Base-by-base conservation (phyloP, 2,113 vertebrate genomes). In the Nipponia nippon region DNA sequence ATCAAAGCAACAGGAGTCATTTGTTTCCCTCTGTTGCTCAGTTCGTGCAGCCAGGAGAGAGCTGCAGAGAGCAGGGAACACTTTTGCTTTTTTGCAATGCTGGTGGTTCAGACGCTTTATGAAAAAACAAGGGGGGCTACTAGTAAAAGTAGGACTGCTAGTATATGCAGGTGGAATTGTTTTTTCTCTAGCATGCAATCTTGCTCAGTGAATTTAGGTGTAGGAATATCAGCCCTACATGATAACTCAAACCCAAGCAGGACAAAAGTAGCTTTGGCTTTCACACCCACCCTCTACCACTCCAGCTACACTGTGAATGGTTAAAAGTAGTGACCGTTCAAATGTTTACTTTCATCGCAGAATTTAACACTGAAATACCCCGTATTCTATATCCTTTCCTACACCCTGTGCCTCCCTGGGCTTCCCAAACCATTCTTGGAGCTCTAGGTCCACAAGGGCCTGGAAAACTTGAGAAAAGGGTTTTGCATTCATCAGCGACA, bases 1-100 rank as follows among this genome's bases (percentile, higher is more conserved):
- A 22, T 1, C 0, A 3, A 50, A 76, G 44, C 1, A 3, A 44
- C 0, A 1, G 16, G 30, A 85, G 46, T 21, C 0, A 0, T 56
- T 70, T 63, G 6, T 73, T 87, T 82, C 75, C 27, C 22, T 44
- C 49, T 42, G 9, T 21, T 81, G n/a, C 36, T 87, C 61, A 29
- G 61, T 34, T 89, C 65, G 22, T 75, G n/a, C 30, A 76, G 59
- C 15, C 73, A 70, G 63, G 34, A 88, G 34, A 44, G 19, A 75
- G 36, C 13, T 70, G 44, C 29, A 40, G 40, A 62, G 22, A 56
- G 16, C 47, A 58, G n/a, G 15, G 22, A 71, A 81, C 19, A 8
- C 14, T 71, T n/a, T 10, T 46, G 17, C 59, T 53, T 38, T 16
- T 32, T 76, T 72, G 38, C 16, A 67, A 15, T 34, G 61, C 32